Base-by-base conservation (phyloP, 2,888 invertebrate species). In the Epistrophe eligans region DNA sequence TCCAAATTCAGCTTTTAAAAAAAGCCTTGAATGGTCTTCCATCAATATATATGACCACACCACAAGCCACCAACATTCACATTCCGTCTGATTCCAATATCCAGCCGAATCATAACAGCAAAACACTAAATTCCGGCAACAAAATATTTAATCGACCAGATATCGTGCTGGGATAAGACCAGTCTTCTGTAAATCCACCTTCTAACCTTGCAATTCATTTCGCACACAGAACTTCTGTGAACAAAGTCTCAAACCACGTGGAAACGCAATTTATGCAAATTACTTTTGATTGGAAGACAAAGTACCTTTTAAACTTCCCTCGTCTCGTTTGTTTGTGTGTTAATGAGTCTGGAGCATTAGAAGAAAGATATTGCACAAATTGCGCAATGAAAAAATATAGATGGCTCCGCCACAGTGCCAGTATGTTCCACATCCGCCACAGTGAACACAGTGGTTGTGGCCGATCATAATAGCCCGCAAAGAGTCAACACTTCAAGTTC, bases 401-500 rank as follows among this genome's bases (percentile, higher is more conserved):
- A 67, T 35, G 64, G 81, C 64, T 77, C 17, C 24, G 15, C 43
- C 60, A 40, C 67, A 73, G 45, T 38, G 50, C 48, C 55, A 43
- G 32, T 40, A 60, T 67, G 62, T 60, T 73, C 67, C 62, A 88
- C 90, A 89, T 89, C 89, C 89, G 89, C 88, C 89, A 89, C 24
- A 64, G 43, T 52, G 28, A 38, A 60, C 60, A 19, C 15, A 32
- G 52, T 57, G 15, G 62, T 28, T 40, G 76, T 58, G 83, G 70
- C 67, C 74, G 70, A 66, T 76, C 71, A 71, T 70, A 79, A 77
- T 77, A 76, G 70, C 79, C 43, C 48, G 35, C 66, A 55, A 58
- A 74, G 45, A 88, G 84, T 82, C 52, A 83, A 74, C 74, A 83
- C 89, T 88, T 90, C 90, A 90, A 90, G 90, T 90, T 90, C 91